Conservation (phyloP, 2,113 vertebrate genomes). For the Dunckerocampus dactyliophorus region DNA sequence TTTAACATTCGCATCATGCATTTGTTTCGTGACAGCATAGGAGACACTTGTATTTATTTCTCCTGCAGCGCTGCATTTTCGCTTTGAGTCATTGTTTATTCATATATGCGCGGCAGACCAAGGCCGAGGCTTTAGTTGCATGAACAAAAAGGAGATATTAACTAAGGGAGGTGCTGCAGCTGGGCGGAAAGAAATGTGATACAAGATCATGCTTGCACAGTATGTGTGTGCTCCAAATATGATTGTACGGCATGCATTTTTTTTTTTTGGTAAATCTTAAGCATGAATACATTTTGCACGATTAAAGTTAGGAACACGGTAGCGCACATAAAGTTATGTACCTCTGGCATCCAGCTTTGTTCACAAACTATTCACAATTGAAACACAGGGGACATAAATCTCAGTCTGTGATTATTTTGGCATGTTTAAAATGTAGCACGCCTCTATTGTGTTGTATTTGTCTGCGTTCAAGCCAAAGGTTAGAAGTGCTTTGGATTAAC, state of each 20-base stretch:
- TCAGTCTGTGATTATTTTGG: too few relatives aligned
- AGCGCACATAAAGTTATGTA: background rate
- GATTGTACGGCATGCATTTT: too few relatives aligned
- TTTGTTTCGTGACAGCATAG: slow-evolving; percentile 32
- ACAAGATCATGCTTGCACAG: slow-evolving; percentile 2
- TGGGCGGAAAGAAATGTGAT: slow-evolving; percentile 22
- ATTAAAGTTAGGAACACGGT: slow-evolving; percentile 1
- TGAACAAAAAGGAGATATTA: slow-evolving; percentile 42
- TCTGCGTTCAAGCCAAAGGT: slow-evolving; percentile 32
- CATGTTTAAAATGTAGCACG: slow-evolving; percentile 16
- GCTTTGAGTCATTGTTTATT: slow-evolving; percentile 57
- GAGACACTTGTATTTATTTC: slow-evolving; percentile 64
- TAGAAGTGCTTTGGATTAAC: slow-evolving; percentile 46
- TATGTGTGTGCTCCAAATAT: background rate
- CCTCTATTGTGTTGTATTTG: slow-evolving; percentile 7
- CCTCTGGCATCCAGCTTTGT: background rate
- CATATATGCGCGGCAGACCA: slow-evolving; percentile 51
- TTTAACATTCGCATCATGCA: slow-evolving; percentile 66
- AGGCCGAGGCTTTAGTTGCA: slow-evolving; percentile 48
- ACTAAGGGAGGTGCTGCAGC: slow-evolving; percentile 26
- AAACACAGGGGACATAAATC: too few relatives aligned
- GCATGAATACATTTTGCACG: slow-evolving; percentile 19
- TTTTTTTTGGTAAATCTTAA: slow-evolving; percentile 4
- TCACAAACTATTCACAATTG: too few relatives aligned
- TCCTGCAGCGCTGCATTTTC: slow-evolving; percentile 33